Conservation (phyloP, 2,113 vertebrate species). For the Heterotis niloticus region DNA sequence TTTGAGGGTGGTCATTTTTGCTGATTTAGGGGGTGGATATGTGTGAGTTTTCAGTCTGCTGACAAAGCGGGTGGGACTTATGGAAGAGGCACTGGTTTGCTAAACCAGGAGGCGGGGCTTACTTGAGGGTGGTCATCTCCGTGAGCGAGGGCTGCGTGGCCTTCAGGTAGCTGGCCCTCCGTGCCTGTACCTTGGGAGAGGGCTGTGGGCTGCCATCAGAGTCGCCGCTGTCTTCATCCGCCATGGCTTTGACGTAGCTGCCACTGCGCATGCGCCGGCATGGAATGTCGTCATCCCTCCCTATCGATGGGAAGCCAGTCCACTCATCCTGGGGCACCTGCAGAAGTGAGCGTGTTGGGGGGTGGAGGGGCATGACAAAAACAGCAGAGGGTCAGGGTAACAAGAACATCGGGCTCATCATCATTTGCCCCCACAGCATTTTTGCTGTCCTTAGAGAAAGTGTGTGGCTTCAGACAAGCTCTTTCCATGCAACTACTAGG, state of each 20-base stretch:
- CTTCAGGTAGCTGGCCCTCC: conserved; percentile 96
- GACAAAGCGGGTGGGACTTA: too few species aligned
- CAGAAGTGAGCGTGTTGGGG: conserved; percentile 6
- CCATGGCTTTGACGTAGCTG: conserved; percentile 99
- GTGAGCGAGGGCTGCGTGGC: conserved; percentile 96
- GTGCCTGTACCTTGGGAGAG: conserved; percentile 89
- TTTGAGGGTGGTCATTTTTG: too few species aligned
- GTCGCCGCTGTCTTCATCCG: conserved; percentile 93
- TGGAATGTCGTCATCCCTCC: conserved; percentile 92
- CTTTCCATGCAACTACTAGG: too few species aligned
- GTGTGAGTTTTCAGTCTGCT: too few species aligned
- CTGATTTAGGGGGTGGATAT: too few species aligned
- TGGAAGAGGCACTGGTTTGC: not conserved
- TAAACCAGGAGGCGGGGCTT: not conserved
- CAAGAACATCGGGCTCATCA: not conserved
- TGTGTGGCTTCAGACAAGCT: too few species aligned
- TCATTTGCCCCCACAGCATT: too few species aligned
- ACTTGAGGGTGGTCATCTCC: conserved; percentile 91
- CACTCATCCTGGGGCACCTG: conserved; percentile 98
- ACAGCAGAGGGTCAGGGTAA: not conserved
- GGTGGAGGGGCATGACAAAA: not conserved
- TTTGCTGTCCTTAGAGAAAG: too few species aligned
- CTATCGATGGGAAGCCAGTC: conserved; percentile 79
- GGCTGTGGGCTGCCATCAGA: conserved; percentile 91
- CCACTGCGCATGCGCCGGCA: conserved; percentile 95